A percentile compares a stretch with the other conserved stretches of the same genome.
These are phyloP conservation scores for Lucilia sericata DNA, from an alignment of 1,140 invertebrate genomes.

Conservation along the genomic window DNA sequence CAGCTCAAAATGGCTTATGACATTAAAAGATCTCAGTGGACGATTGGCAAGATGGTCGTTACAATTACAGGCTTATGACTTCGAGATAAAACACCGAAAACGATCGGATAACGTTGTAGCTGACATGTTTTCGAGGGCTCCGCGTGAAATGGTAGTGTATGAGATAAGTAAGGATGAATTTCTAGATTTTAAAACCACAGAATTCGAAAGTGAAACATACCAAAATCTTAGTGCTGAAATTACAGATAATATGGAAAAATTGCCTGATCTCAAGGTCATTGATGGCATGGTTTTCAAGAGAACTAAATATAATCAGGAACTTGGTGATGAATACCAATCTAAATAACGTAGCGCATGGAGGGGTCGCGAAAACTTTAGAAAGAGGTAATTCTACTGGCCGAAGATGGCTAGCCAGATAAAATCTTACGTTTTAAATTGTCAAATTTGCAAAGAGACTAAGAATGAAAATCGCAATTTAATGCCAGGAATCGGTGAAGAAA, in stretches of 20 bases:
- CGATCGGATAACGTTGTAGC: background rate
- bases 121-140: background rate
- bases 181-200: background rate
- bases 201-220: background rate
- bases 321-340: background rate
- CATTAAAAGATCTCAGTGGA: background rate
- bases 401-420: background rate
- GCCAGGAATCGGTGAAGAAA: background rate
- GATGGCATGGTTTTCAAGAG: background rate
- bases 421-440: background rate
- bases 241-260: background rate
- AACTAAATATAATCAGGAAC: background rate
- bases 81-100: background rate
- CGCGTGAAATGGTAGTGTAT: background rate
- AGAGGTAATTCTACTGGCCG: background rate
- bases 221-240: background rate
- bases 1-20: background rate
- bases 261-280: background rate
- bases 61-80: background rate
- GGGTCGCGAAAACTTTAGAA: background rate
- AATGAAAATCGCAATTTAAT: background rate
- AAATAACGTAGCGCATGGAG: background rate
- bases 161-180: background rate
- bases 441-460: conserved; percentile 2
- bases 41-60: background rate